Evolutionary conservation across 2,888 invertebrate species (phyloP), one percentile per base, ranked within the genome.

Genomic region (Chorisops tibialis): DNA sequence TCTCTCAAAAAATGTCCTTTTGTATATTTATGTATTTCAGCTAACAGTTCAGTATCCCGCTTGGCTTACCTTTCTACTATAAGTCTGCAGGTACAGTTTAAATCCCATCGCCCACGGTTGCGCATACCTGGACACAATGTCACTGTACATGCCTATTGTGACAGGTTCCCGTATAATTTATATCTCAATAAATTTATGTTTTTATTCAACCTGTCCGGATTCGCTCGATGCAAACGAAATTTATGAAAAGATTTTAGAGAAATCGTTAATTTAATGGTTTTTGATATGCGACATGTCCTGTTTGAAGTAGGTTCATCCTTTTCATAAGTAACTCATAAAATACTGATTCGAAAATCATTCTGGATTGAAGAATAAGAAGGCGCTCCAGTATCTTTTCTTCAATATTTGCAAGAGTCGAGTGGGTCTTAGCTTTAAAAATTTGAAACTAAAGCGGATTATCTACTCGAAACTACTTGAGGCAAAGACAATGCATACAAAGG

Each of bases 401-500:
- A 12, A 12, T 24, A 30, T 45, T 56, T 30, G 2, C 30, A 14
- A 45, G 41, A 54, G 56, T 56, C 45, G 56, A 56, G 30, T 30
- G 45, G 56, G 9, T n/a, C 16, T 24, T 39, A 45, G 14, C 14
- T 12, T 35, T n/a, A n/a, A n/a, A 43, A 45, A 56, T 56, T n/a
- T 45, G 12, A 11, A 19, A 43, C 30, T 11, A 35, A 18, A 56
- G 43, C 30, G 45, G 56, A 75, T 72, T 70, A 71, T 73, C 72
- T 73, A 71, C 73, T 72, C 71, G 70, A 69, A 73, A 72, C 73
- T 75, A 75, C 75, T 71, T 69, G 68, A 69, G 68, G 24, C 30
- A 19, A 21, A 68, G 70, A 77, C 74, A 76, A 76, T 73, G 74
- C 72, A 69, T 70, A 77, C 76, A 77, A 76, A 75, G 71, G 76